These are phyloP conservation scores for Pseudomyrmex gracilis DNA, from an alignment of 1,140 invertebrate genomes.

Conservation along the genomic window DNA sequence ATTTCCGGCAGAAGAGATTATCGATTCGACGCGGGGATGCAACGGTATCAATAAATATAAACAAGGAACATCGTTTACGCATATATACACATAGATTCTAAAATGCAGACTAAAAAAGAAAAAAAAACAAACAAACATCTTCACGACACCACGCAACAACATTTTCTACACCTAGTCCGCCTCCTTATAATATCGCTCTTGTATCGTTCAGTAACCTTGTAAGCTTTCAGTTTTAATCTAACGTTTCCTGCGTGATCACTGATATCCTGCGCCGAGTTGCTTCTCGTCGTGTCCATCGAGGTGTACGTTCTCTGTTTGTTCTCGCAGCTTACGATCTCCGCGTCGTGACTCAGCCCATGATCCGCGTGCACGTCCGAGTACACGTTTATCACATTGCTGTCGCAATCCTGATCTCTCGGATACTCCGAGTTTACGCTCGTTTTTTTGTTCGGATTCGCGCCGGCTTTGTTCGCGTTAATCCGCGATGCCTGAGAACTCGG, in stretches of 20 bases:
- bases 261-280: slow-evolving; percentile 77
- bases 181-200: slow-evolving; percentile 76
- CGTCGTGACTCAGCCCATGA: slow-evolving; percentile 58
- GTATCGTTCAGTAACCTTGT: slow-evolving; percentile 77
- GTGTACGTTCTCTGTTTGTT: slow-evolving; percentile 59
- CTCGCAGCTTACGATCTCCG: slow-evolving; percentile 66
- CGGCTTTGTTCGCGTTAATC: neutral
- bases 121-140: neutral
- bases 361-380: slow-evolving; percentile 39
- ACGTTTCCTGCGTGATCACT: slow-evolving; percentile 67
- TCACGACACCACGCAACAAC: slow-evolving; percentile 81
- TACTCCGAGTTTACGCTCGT: neutral
- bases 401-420: slow-evolving; percentile 17
- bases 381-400: slow-evolving; percentile 65
- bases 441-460: neutral
- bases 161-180: slow-evolving; percentile 76
- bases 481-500: neutral
- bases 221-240: slow-evolving; percentile 76
- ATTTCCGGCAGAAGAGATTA: neutral
- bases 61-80: slow-evolving; percentile 60
- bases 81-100: slow-evolving; percentile 41
- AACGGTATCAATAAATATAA: slow-evolving; percentile 44
- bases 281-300: slow-evolving; percentile 73
- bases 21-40: neutral
- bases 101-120: neutral